Evolutionary conservation across 2,888 invertebrate species (phyloP).

Genomic region (Hydraecia micacea): DNA sequence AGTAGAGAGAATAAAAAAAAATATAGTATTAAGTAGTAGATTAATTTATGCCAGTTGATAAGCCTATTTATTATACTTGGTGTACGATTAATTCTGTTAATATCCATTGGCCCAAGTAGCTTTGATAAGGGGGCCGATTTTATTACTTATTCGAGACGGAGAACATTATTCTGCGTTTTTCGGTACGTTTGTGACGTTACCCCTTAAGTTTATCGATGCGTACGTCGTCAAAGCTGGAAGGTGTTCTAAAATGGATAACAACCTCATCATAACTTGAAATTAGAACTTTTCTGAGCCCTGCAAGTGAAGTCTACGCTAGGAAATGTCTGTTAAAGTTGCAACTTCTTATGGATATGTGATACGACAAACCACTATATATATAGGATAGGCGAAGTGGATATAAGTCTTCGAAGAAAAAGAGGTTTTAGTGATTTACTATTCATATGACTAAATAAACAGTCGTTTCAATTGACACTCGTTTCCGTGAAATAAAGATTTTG

Average conservation of each 20-base stretch:
- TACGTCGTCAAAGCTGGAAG: not conserved
- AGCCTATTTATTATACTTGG: conserved; percentile 84
- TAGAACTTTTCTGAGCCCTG: not conserved
- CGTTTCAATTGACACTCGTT: not conserved
- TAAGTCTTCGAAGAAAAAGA: not conserved
- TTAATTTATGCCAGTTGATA: conserved; percentile 87
- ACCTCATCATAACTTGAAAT: not conserved
- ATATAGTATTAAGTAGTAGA: conserved; percentile 84
- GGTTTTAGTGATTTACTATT: not conserved
- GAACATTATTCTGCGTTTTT: conserved; percentile 45
- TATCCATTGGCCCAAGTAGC: conserved; percentile 71
- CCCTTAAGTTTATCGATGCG: no score
- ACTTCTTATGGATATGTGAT: not conserved
- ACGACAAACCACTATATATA: not conserved
- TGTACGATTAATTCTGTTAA: conserved; percentile 85
- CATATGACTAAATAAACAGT: not conserved
- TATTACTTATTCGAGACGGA: conserved; percentile 65
- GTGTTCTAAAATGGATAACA: not conserved
- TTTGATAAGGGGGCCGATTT: conserved; percentile 74
- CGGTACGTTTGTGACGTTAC: not conserved
- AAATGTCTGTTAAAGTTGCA: not conserved
- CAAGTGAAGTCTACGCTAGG: not conserved
- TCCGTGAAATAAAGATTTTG: not conserved
- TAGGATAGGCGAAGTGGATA: not conserved
- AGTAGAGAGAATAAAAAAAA: conserved; percentile 80